A percentile compares a stretch with the other conserved stretches of the same genome.
Evolutionary conservation across 1,140 invertebrate genomes (phyloP).

Genomic region (Procambarus virginalis): DNA sequence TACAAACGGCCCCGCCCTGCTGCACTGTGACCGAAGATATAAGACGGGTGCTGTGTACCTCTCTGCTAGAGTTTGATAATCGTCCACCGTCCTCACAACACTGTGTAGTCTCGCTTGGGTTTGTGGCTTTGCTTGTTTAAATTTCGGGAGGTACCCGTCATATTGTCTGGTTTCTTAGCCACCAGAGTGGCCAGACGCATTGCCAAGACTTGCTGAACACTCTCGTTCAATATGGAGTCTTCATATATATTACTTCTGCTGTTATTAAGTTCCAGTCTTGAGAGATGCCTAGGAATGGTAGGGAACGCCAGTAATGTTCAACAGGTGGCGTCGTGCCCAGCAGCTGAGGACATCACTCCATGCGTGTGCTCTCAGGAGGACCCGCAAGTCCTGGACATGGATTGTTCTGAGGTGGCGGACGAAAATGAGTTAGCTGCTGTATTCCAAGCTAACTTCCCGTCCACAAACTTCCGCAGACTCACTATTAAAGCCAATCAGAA

Average conservation of each 20-base stretch:
- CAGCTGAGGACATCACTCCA: background rate
- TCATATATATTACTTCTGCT: background rate
- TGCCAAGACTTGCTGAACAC: no score
- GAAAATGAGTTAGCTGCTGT: slow-evolving; percentile 11
- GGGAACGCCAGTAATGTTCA: background rate
- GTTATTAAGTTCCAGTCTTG: background rate
- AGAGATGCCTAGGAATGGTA: background rate
- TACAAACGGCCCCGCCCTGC: no score
- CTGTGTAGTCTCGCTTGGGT: no score
- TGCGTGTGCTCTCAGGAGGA: background rate
- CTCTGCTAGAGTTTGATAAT: no score
- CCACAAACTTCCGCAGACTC: background rate
- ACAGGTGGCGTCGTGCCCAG: background rate
- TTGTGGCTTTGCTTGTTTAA: no score
- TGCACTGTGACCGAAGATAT: no score
- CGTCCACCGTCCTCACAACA: no score
- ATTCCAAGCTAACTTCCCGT: slow-evolving; percentile 13
- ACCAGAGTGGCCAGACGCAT: no score
- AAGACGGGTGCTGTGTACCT: no score
- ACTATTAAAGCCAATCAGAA: background rate
- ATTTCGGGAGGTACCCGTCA: no score
- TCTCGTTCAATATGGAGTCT: no score
- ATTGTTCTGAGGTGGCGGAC: slow-evolving; percentile 6
- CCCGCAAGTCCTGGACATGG: background rate
- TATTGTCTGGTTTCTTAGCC: no score